Evolutionary conservation across 2,888 invertebrate genomes (phyloP).

Genomic region (Chrysopilus asiliformis): DNA sequence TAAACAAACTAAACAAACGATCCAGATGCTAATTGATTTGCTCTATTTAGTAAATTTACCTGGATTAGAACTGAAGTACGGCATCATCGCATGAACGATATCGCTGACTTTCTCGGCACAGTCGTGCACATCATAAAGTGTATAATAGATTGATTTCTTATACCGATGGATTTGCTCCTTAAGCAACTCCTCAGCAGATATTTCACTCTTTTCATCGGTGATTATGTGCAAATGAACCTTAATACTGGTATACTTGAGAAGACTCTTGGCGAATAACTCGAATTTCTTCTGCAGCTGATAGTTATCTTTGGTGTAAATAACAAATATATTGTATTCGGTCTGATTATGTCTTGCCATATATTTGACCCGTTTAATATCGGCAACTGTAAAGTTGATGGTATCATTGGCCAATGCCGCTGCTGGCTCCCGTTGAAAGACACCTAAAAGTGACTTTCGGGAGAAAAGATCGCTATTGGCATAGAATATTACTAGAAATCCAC

Average conservation of each 20-base stretch:
- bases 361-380: conserved; percentile 13
- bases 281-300: conserved; percentile 32
- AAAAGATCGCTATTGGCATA: conserved; percentile 28
- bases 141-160: conserved; percentile 37
- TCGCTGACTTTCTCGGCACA: conserved; percentile 45
- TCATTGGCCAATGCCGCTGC: too few relatives aligned
- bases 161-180: conserved; percentile 31
- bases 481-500: conserved; percentile 27
- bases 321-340: conserved; percentile 31
- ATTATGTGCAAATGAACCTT: conserved; percentile 47
- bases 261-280: conserved; percentile 30
- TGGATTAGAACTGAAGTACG: conserved; percentile 55
- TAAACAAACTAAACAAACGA: too few relatives aligned
- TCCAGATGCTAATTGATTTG: background rate
- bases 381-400: background rate
- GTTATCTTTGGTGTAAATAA: conserved; percentile 33
- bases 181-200: conserved; percentile 40
- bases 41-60: conserved; percentile 27
- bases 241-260: conserved; percentile 32
- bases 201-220: conserved; percentile 44
- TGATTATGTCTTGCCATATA: conserved; percentile 13
- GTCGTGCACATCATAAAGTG: conserved; percentile 47
- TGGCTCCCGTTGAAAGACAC: conserved; percentile 13
- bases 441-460: conserved; percentile 12
- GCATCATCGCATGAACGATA: conserved; percentile 52